Conservation (phyloP, 1,140 invertebrate species). For the Callitettix versicolor region DNA sequence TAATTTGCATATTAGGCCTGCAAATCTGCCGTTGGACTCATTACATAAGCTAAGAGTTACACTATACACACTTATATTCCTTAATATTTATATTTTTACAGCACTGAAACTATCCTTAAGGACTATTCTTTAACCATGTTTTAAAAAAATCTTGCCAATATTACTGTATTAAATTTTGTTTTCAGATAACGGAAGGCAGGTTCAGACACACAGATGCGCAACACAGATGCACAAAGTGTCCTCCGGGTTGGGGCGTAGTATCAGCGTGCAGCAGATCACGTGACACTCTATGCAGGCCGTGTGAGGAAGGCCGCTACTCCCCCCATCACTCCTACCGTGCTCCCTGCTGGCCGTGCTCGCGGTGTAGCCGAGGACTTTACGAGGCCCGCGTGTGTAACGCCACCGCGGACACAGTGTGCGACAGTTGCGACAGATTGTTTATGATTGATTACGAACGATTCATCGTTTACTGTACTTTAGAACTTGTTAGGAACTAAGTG, state of each 20-base stretch:
- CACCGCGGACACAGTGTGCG: conserved; percentile 37
- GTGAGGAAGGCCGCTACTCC: conserved; percentile 34
- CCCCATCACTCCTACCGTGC: conserved; percentile 34
- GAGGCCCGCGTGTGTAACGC: conserved; percentile 37
- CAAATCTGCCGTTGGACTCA: no score
- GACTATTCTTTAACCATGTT: no score
- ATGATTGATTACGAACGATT: neutral
- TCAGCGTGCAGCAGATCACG: conserved; percentile 30
- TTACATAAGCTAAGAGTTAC: no score
- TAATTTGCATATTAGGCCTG: no score
- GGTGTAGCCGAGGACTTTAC: conserved; percentile 38
- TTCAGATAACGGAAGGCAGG: neutral
- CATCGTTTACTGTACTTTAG: neutral
- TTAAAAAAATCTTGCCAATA: no score
- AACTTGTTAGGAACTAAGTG: no score
- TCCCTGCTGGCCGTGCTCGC: conserved; percentile 39
- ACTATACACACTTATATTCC: no score
- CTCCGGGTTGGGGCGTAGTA: conserved; percentile 37
- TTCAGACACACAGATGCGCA: conserved; percentile 31
- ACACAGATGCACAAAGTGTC: conserved; percentile 33
- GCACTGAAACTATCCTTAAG: no score
- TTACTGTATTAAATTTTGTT: no score
- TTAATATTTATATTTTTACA: no score
- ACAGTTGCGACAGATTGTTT: conserved; percentile 33
- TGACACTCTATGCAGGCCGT: conserved; percentile 37